Percentiles rank a stretch among this genome's conserved stretches.
phyloP scores from a whole-genome alignment of 1,140 invertebrate species.

The Euwallacea fornicatus region DNA sequence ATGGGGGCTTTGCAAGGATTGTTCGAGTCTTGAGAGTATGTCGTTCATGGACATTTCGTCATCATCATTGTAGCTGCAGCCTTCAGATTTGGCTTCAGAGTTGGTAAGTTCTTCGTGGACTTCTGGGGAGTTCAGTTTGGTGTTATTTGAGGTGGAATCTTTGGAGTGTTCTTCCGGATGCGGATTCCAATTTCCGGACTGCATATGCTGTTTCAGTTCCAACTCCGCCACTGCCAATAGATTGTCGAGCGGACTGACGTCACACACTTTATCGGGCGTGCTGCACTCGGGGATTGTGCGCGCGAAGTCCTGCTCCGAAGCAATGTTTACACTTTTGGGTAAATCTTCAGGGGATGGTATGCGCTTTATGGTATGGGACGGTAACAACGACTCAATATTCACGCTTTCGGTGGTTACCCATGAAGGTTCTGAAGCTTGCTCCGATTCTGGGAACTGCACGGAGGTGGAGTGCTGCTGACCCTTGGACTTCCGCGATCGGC shows the following conservation, averaged over 20 bases:
- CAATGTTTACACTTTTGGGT: conserved; percentile 47
- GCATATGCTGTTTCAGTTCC: conserved; percentile 57
- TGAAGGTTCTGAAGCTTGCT: conserved; percentile 38
- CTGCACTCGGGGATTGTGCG: conserved; percentile 42
- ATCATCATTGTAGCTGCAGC: conserved; percentile 60
- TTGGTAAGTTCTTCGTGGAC: conserved; percentile 42
- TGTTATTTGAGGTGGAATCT: conserved; percentile 2
- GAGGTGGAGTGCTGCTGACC: conserved; percentile 44
- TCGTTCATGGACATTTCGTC: conserved; percentile 64
- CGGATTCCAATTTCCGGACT: conserved; percentile 48
- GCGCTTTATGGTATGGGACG: conserved; percentile 60
- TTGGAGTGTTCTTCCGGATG: conserved; percentile 22
- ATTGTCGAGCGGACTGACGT: conserved; percentile 58
- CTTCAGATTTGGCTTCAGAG: conserved; percentile 43
- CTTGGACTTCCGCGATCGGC: conserved; percentile 43
- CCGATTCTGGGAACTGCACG: conserved; percentile 35
- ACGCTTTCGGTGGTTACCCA: conserved; percentile 56
- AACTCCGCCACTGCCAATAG: conserved; percentile 62
- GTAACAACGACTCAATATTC: conserved; percentile 61
- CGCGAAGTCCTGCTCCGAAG: conserved; percentile 42
- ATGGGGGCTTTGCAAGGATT: conserved; percentile 59
- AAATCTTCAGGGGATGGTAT: conserved; percentile 39
- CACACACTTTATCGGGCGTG: conserved; percentile 50
- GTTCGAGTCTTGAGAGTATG: conserved; percentile 60
- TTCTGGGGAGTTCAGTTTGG: conserved; percentile 22